These are phyloP conservation scores for Corynorhinus townsendii DNA, from an alignment of 2,113 vertebrate genomes.

Conservation along the genomic window DNA sequence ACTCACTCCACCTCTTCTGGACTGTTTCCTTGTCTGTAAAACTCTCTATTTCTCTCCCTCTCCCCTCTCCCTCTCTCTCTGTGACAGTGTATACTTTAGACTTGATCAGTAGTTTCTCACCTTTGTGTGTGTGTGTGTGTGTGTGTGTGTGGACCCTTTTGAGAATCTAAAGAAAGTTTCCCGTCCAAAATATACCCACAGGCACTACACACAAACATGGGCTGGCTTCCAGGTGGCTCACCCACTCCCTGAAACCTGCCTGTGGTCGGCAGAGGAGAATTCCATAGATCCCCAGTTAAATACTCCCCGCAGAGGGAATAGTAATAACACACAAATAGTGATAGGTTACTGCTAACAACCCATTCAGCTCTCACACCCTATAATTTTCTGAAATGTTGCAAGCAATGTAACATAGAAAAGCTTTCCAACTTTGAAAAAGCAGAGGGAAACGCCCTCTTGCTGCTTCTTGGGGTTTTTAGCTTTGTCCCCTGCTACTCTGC, in stretches of 20 bases:
- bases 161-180: not conserved
- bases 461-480: not conserved
- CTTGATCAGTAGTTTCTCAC: not conserved
- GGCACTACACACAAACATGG: not conserved
- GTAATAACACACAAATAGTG: not conserved
- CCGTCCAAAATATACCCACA: not conserved
- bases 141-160: not conserved
- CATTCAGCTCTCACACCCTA: not conserved
- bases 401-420: not conserved
- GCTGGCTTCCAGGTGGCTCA: not conserved
- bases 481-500: not conserved
- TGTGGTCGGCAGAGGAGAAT: not conserved
- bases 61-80: not conserved
- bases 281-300: not conserved
- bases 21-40: not conserved
- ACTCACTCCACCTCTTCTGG: not conserved
- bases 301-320: not conserved
- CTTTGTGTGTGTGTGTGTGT: not conserved
- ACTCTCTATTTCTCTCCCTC: not conserved
- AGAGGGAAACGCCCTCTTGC: not conserved
- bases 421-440: not conserved
- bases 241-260: not conserved
- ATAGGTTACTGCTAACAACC: not conserved
- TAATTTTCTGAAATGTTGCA: conserved; percentile 38
- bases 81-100: not conserved